These are phyloP conservation scores for Cyclophora punctaria DNA, from an alignment of 2,888 invertebrate species.

Conservation along the genomic window DNA sequence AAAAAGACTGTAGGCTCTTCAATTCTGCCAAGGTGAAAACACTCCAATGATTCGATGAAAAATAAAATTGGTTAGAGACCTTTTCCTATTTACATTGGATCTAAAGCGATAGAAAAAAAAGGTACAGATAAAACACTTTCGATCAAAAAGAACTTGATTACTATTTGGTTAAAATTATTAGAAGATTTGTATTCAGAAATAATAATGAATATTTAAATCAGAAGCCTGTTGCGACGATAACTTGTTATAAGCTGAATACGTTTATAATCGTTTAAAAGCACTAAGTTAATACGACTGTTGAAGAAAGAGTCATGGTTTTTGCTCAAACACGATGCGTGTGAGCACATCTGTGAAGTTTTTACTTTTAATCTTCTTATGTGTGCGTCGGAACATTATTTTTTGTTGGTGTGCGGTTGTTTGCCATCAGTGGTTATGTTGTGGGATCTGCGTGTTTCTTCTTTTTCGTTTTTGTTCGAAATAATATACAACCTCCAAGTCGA, in stretches of 20 bases:
- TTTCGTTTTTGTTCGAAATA: slow-evolving; percentile 39
- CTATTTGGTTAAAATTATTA: too few species aligned
- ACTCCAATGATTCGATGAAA: background rate
- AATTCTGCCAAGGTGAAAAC: slow-evolving; percentile 9
- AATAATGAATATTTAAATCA: too few species aligned
- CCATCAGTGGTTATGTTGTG: slow-evolving; percentile 34
- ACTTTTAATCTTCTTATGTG: slow-evolving; percentile 28
- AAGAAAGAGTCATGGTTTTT: slow-evolving; percentile 48
- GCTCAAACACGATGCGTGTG: slow-evolving; percentile 49
- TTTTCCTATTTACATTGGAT: too few species aligned
- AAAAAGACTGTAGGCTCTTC: slow-evolving; percentile 16
- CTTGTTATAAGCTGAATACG: too few species aligned
- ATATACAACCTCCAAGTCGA: slow-evolving; percentile 23
- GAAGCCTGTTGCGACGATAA: too few species aligned
- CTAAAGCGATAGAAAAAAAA: too few species aligned
- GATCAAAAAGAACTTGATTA: too few species aligned
- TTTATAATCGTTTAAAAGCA: slow-evolving; percentile 3
- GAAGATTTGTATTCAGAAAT: too few species aligned
- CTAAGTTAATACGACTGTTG: slow-evolving; percentile 26
- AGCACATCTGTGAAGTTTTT: slow-evolving; percentile 62
- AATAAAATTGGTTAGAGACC: too few species aligned
- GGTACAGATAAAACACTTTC: too few species aligned
- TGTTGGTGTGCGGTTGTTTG: slow-evolving; percentile 33
- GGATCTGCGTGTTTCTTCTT: slow-evolving; percentile 39
- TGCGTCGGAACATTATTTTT: slow-evolving; percentile 37